These are phyloP conservation scores for Podarcis siculus DNA, from an alignment of 2,797 vertebrate species.

Conservation along the genomic window DNA sequence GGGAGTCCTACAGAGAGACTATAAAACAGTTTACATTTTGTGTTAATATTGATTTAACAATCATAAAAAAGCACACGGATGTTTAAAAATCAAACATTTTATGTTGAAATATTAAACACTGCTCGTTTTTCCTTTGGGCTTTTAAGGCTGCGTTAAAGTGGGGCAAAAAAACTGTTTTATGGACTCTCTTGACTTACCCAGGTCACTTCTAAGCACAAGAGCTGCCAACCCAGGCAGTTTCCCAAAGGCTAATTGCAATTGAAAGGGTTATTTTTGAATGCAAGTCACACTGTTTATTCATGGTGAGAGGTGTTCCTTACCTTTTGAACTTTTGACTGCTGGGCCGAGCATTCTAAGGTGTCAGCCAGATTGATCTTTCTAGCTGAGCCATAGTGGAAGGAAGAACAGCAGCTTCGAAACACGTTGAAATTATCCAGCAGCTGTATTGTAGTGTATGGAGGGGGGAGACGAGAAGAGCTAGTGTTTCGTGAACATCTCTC, in stretches of 20 bases:
- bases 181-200: slow-evolving; percentile 44
- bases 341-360: slow-evolving; percentile 33
- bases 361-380: slow-evolving; percentile 15
- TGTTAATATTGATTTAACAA: slow-evolving; percentile 59
- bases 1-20: slow-evolving; percentile 34
- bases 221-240: slow-evolving; percentile 50
- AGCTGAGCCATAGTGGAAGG: not conserved
- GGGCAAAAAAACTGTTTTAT: slow-evolving; percentile 44
- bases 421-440: slow-evolving; percentile 39
- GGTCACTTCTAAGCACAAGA: slow-evolving; percentile 54
- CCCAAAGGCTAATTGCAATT: slow-evolving; percentile 38
- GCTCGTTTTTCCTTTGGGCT: slow-evolving; percentile 54
- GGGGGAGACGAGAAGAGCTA: not conserved
- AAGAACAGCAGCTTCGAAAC: slow-evolving; percentile 37
- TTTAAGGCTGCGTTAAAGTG: slow-evolving; percentile 58
- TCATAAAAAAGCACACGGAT: slow-evolving; percentile 63
- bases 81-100: slow-evolving; percentile 64
- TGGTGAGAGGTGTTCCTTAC: slow-evolving; percentile 53
- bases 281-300: slow-evolving; percentile 39
- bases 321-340: slow-evolving; percentile 51
- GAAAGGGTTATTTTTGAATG: slow-evolving; percentile 56
- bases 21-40: slow-evolving; percentile 63
- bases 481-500: slow-evolving; percentile 58
- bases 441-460: slow-evolving; percentile 47
- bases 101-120: slow-evolving; percentile 69